Evolutionary conservation across 2,797 vertebrate genomes (phyloP).

Genomic region (Hoplostethus atlanticus): DNA sequence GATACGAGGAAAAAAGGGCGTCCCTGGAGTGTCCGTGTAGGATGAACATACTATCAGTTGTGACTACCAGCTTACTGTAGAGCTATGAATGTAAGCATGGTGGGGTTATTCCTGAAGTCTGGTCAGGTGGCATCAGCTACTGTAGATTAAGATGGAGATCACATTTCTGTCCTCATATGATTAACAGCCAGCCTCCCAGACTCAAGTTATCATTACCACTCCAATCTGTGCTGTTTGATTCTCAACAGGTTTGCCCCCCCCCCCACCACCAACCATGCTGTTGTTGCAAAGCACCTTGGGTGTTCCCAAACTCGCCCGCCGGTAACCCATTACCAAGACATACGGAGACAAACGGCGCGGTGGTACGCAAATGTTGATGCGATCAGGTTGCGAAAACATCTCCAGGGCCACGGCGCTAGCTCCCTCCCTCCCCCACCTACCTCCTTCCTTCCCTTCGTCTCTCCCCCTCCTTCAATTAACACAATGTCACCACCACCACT

Average conservation of each 20-base stretch:
- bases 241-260: slow-evolving; percentile 83
- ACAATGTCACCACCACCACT: slow-evolving; percentile 83
- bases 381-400: slow-evolving; percentile 90
- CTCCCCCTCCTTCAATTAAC: slow-evolving; percentile 85
- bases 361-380: slow-evolving; percentile 87
- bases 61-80: not conserved
- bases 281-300: slow-evolving; percentile 87
- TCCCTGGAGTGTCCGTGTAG: no score
- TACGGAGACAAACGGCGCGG: slow-evolving; percentile 85
- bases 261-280: slow-evolving; percentile 71
- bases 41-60: no score
- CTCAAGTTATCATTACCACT: slow-evolving; percentile 82
- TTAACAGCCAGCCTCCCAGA: slow-evolving; percentile 72
- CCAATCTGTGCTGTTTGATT: slow-evolving; percentile 76
- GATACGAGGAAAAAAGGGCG: no score
- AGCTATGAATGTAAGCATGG: not conserved
- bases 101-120: not conserved
- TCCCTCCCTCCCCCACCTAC: slow-evolving; percentile 9
- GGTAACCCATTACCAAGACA: slow-evolving; percentile 89
- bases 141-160: slow-evolving; percentile 74
- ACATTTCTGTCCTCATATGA: slow-evolving; percentile 59
- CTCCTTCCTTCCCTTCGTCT: slow-evolving; percentile 69
- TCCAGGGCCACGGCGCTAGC: slow-evolving; percentile 78
- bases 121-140: slow-evolving; percentile 62
- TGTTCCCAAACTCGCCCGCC: slow-evolving; percentile 87